Conservation (phyloP, 1,140 invertebrate species). For the Catajapyx aquilonaris region DNA sequence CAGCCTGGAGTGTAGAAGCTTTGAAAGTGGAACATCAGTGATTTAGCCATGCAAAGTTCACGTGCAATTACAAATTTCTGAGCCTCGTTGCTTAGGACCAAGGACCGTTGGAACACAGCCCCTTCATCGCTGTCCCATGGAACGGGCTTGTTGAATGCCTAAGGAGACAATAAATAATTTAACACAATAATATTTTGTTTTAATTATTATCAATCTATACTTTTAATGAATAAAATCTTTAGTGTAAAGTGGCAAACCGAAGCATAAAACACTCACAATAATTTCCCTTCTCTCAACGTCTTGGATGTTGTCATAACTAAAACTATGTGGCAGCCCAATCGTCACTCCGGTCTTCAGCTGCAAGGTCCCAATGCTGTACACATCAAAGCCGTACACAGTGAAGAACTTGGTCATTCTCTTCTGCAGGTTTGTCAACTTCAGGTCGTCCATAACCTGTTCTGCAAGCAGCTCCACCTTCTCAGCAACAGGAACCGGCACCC, state of each 20-base stretch:
- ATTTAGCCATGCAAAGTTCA: slow-evolving; percentile 36
- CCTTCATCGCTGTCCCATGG: slow-evolving; percentile 36
- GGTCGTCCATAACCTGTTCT: not conserved
- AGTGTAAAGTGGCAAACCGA: too few relatives aligned
- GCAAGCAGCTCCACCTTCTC: too few relatives aligned
- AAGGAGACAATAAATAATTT: slow-evolving; percentile 8
- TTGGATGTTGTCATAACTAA: not conserved
- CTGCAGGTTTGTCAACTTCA: not conserved
- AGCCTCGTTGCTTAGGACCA: slow-evolving; percentile 46
- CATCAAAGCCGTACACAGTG: not conserved
- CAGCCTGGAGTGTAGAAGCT: slow-evolving; percentile 23
- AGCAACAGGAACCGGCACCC: too few relatives aligned
- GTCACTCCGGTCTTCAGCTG: not conserved
- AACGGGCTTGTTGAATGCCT: slow-evolving; percentile 25
- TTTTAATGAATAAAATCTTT: too few relatives aligned
- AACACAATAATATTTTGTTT: too few relatives aligned
- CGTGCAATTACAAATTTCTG: slow-evolving; percentile 54
- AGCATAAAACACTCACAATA: not conserved
- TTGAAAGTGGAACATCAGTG: slow-evolving; percentile 28
- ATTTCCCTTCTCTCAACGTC: not conserved
- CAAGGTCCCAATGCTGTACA: not conserved
- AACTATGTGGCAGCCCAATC: not conserved
- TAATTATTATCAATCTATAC: too few relatives aligned
- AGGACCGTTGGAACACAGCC: slow-evolving; percentile 32
- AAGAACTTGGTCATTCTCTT: not conserved